These are phyloP conservation scores for Clarias fuscus DNA, from an alignment of 2,797 vertebrate species.

Conservation along the genomic window DNA sequence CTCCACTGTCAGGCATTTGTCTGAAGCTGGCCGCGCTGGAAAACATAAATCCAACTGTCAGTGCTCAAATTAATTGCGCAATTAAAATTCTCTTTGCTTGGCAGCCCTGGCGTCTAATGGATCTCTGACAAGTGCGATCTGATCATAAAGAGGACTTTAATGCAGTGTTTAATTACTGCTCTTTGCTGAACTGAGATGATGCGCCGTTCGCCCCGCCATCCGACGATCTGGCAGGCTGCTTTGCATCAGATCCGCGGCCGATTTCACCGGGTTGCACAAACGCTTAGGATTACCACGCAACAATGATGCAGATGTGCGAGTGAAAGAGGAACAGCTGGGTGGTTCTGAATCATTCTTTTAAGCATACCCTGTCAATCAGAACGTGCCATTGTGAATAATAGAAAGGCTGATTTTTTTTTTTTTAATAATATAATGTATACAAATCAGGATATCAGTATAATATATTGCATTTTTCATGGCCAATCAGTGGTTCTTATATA, in stretches of 20 bases:
- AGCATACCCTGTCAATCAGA: neutral
- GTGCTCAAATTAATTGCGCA: conserved; percentile 78
- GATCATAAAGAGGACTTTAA: conserved; percentile 80
- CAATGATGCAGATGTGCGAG: conserved; percentile 24
- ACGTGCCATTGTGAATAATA: neutral
- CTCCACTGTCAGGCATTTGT: conserved; percentile 69
- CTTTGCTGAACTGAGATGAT: conserved; percentile 64
- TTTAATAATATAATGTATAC: neutral
- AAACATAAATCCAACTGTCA: conserved; percentile 74
- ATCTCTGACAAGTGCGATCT: conserved; percentile 77
- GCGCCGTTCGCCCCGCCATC: conserved; percentile 58
- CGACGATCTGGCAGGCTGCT: conserved; percentile 42
- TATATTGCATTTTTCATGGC: neutral
- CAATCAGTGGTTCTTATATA: neutral
- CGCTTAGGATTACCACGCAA: conserved; percentile 29
- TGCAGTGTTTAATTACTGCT: conserved; percentile 80
- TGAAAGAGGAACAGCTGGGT: conserved; percentile 10
- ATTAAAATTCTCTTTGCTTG: conserved; percentile 80
- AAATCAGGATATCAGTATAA: neutral
- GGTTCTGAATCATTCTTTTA: neutral
- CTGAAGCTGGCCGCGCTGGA: conserved; percentile 57
- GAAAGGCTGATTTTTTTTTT: too few species aligned
- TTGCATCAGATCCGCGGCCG: conserved; percentile 18
- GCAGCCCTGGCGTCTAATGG: conserved; percentile 78
- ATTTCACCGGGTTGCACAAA: conserved; percentile 35